Conservation (phyloP, 2,797 vertebrate species). For the Chelon labrosus region DNA sequence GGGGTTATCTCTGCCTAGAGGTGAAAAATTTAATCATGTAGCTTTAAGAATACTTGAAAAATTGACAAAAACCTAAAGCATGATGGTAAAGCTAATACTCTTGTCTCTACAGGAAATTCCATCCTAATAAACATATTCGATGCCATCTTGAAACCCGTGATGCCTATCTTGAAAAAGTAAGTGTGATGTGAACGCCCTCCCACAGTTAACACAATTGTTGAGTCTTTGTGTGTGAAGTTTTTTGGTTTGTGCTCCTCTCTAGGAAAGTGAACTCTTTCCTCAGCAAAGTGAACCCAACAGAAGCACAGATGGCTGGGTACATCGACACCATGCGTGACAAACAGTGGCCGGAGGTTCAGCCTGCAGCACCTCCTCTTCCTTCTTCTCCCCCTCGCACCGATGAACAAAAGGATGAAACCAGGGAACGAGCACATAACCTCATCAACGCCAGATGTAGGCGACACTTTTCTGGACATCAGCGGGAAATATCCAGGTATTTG, state of each 20-base stretch:
- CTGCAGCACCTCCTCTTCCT: not conserved
- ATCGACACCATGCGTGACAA: constrained; percentile 76
- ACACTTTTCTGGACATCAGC: not conserved
- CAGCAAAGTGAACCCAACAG: constrained; percentile 79
- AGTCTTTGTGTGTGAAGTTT: fast-evolving
- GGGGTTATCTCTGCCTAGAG: too few relatives aligned
- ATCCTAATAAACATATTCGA: constrained; percentile 81
- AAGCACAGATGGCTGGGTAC: constrained; percentile 76
- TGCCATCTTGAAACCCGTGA: constrained; percentile 79
- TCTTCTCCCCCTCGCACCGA: constrained; percentile 53
- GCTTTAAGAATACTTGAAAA: too few relatives aligned
- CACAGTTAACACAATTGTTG: not conserved
- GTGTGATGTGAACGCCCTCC: not conserved
- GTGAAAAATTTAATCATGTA: too few relatives aligned
- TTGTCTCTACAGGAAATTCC: constrained; percentile 80
- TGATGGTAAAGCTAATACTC: not conserved
- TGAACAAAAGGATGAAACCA: constrained; percentile 77
- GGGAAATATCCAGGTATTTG: not conserved
- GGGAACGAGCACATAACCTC: constrained; percentile 77
- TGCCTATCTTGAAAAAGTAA: constrained; percentile 85
- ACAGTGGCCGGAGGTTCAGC: constrained; percentile 75
- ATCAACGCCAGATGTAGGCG: constrained; percentile 80
- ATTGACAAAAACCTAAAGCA: too few relatives aligned
- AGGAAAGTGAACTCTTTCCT: constrained; percentile 84
- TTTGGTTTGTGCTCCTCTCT: not conserved